Evolutionary conservation across 2,113 vertebrate species (phyloP).

Genomic region (Spermophilus dauricus): DNA sequence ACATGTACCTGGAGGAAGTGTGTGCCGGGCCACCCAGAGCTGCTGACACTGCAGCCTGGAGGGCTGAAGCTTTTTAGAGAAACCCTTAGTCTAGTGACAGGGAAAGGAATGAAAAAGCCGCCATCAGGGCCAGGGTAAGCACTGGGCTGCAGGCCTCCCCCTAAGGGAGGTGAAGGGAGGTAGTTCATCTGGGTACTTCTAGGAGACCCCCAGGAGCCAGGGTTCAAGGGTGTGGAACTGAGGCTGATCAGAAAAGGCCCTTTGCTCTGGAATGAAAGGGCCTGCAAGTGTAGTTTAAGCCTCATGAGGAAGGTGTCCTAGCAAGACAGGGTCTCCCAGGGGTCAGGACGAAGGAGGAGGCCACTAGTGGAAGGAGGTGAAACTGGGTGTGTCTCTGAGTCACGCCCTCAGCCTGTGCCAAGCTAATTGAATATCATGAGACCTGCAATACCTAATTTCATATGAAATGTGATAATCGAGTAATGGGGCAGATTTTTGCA

Average conservation of each 20-base stretch:
- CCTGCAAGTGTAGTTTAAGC: background rate
- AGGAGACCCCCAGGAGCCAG: background rate
- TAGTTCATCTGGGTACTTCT: background rate
- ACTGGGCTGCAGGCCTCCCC: background rate
- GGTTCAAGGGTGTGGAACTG: background rate
- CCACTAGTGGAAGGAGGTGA: conserved; percentile 33
- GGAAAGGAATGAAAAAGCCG: conserved; percentile 54
- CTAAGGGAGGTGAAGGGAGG: background rate
- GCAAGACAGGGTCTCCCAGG: background rate
- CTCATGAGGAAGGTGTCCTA: conserved; percentile 2
- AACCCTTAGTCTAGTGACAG: conserved; percentile 64
- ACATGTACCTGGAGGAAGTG: conserved; percentile 79
- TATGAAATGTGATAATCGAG: conserved; percentile 64
- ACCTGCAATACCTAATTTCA: conserved; percentile 70
- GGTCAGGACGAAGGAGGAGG: conserved; percentile 65
- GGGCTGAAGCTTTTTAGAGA: conserved; percentile 69
- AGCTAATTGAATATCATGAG: conserved; percentile 58
- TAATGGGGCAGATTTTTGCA: conserved; percentile 60
- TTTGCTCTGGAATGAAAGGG: background rate
- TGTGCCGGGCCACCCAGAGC: conserved; percentile 80
- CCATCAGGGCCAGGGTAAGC: background rate
- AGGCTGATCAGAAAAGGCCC: conserved; percentile 25
- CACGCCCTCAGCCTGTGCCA: conserved; percentile 56
- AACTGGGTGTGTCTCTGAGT: conserved; percentile 74
- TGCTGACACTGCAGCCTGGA: conserved; percentile 78